Evolutionary conservation across 2,888 invertebrate species (phyloP).

Genomic region (Lasioglossum lativentre): DNA sequence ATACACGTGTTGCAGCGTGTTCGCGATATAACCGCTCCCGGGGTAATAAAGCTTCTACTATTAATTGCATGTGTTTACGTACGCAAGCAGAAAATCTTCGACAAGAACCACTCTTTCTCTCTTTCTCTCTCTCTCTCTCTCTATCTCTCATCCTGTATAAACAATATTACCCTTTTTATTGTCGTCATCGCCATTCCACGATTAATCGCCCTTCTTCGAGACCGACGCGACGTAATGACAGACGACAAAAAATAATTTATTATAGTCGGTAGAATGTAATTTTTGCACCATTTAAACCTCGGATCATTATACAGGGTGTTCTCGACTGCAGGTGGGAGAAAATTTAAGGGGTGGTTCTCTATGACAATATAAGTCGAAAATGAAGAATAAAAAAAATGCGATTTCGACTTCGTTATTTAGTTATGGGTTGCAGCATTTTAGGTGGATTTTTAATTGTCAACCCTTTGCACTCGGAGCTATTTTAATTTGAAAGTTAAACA

Average conservation of each 20-base stretch:
- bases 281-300: too few relatives aligned
- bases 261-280: not conserved
- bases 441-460: too few relatives aligned
- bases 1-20: not conserved
- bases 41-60: conserved; percentile 9
- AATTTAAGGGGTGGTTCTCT: too few relatives aligned
- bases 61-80: not conserved
- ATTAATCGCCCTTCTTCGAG: not conserved
- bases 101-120: not conserved
- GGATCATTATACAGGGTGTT: too few relatives aligned
- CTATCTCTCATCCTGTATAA: not conserved
- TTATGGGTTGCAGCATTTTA: too few relatives aligned
- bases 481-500: too few relatives aligned
- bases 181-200: not conserved
- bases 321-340: too few relatives aligned
- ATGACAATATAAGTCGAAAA: too few relatives aligned
- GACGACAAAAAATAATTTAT: not conserved
- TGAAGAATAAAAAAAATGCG: too few relatives aligned
- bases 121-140: too few relatives aligned
- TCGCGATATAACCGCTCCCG: not conserved
- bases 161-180: not conserved
- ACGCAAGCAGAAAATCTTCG: not conserved
- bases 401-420: too few relatives aligned
- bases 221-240: not conserved
- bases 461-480: too few relatives aligned